Evolutionary conservation across 2,888 invertebrate species (phyloP).

Genomic region (Conomelus anceps): DNA sequence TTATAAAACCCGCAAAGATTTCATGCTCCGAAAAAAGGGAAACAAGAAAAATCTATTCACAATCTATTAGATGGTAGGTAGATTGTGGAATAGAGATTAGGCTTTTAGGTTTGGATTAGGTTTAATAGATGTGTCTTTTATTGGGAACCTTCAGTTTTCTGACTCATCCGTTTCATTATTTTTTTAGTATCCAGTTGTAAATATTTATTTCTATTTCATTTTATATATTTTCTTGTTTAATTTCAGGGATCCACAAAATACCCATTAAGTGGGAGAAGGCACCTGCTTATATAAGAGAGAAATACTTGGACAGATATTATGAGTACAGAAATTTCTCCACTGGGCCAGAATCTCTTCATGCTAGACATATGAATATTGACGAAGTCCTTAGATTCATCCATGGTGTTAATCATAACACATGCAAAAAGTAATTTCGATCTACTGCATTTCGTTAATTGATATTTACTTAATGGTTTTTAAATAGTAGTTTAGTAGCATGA

Average conservation of each 20-base stretch:
- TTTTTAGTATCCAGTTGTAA: background rate
- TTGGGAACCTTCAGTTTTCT: too few species aligned
- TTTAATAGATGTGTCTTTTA: too few species aligned
- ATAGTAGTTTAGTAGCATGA: too few species aligned
- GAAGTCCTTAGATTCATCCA: constrained; percentile 69
- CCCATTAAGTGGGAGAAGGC: constrained; percentile 78
- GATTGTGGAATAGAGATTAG: too few species aligned
- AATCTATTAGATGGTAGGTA: too few species aligned
- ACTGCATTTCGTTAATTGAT: background rate
- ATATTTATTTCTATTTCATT: constrained; percentile 12
- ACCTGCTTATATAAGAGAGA: constrained; percentile 59
- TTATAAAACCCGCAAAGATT: too few species aligned
- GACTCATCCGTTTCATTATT: background rate
- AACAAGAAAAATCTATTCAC: too few species aligned
- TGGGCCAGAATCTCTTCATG: constrained; percentile 60
- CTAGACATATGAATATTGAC: constrained; percentile 65
- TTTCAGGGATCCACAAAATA: constrained; percentile 73
- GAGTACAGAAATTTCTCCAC: constrained; percentile 56
- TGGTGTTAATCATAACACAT: constrained; percentile 57
- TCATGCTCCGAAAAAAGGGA: too few species aligned
- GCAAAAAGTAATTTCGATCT: constrained; percentile 48
- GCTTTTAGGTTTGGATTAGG: too few species aligned
- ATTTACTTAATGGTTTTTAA: too few species aligned
- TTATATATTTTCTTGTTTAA: constrained; percentile 15
- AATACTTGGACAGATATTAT: constrained; percentile 64